Conservation (phyloP, 2,113 vertebrate genomes). For the Promerops cafer region DNA sequence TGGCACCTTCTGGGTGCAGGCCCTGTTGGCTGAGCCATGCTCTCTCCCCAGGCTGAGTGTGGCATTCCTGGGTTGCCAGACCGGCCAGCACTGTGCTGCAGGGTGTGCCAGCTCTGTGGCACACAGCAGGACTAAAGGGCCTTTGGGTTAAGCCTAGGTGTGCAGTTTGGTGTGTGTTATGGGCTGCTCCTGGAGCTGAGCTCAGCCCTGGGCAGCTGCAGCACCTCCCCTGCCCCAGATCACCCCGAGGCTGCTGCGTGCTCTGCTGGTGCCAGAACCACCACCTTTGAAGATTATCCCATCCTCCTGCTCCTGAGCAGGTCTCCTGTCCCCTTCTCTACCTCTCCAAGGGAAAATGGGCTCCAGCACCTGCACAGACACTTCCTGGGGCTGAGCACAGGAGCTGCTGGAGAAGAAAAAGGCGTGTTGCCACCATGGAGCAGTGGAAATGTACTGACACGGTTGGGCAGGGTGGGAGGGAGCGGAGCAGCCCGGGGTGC, state of each 20-base stretch:
- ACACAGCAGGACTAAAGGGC: neutral
- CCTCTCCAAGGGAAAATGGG: neutral
- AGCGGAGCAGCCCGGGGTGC: neutral
- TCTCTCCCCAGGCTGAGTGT: neutral
- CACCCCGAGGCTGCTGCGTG: fast-evolving
- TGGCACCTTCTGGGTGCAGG: neutral
- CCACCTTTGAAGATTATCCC: neutral
- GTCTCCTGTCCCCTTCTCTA: neutral
- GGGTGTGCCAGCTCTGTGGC: neutral
- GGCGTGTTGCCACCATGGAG: neutral
- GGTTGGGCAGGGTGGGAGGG: neutral
- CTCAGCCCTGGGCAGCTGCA: neutral
- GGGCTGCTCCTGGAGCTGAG: neutral
- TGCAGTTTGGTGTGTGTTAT: fast-evolving
- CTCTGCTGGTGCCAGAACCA: neutral
- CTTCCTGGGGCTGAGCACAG: neutral
- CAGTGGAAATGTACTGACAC: neutral
- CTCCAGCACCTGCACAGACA: neutral
- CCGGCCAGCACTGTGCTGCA: fast-evolving
- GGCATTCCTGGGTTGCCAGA: neutral
- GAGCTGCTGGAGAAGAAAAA: neutral
- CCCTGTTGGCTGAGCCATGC: neutral
- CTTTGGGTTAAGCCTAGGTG: neutral
- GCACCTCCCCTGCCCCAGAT: neutral
- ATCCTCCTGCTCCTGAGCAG: neutral